Conservation (phyloP, 2,888 invertebrate genomes). For the Pelosia muscerda region DNA sequence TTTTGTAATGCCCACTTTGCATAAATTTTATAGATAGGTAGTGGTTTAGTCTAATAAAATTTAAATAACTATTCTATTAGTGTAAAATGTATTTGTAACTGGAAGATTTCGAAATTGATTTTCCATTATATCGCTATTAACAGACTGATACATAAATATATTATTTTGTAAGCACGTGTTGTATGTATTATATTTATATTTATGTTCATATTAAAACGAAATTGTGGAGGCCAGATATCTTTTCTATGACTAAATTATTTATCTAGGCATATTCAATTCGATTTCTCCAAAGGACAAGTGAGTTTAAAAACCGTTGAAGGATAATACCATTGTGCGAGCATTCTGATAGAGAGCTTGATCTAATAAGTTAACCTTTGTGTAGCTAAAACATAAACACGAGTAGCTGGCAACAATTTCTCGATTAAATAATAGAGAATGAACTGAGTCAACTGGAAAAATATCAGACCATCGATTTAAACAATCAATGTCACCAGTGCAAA, state of each 20-base stretch:
- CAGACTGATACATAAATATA: neutral
- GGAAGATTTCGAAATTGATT: conserved; percentile 34
- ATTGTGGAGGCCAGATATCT: neutral
- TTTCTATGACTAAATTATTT: neutral
- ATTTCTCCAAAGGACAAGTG: too few relatives aligned
- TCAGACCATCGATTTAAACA: too few relatives aligned
- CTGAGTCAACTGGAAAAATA: neutral
- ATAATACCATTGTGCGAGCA: neutral
- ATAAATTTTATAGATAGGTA: conserved; percentile 39
- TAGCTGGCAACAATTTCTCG: neutral
- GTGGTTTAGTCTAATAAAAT: conserved; percentile 47
- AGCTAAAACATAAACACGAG: too few relatives aligned
- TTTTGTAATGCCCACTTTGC: conserved; percentile 51
- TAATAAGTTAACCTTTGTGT: neutral
- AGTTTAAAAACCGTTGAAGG: too few relatives aligned
- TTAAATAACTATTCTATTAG: conserved; percentile 48
- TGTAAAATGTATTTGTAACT: conserved; percentile 41
- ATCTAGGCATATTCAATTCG: too few relatives aligned
- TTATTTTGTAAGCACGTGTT: neutral
- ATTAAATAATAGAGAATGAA: neutral
- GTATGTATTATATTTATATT: neutral
- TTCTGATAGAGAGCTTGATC: neutral
- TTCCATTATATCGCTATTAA: neutral
- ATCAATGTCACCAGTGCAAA: neutral
- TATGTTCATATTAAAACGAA: neutral